These are phyloP conservation scores for Jaculus jaculus DNA, from an alignment of 2,113 vertebrate species.

Conservation along the genomic window DNA sequence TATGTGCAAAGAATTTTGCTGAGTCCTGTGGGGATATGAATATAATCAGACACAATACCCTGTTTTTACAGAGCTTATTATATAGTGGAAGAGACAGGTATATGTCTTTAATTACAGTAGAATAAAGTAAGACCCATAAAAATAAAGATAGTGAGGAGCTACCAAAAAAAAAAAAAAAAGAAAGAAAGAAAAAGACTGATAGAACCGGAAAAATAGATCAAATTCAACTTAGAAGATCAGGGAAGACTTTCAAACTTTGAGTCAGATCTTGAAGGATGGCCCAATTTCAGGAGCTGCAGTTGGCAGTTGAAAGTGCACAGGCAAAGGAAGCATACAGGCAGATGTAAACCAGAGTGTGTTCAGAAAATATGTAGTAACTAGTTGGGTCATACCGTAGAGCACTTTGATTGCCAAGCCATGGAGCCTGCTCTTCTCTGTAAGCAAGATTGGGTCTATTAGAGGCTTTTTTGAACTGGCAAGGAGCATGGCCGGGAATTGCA, in stretches of 20 bases:
- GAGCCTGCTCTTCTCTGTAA: background rate
- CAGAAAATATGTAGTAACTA: background rate
- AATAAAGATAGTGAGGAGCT: conserved; percentile 16
- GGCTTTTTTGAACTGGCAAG: too few relatives aligned
- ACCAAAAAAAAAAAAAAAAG: conserved; percentile 40
- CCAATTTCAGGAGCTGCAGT: background rate
- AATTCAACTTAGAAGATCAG: conserved; percentile 10
- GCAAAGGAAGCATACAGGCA: background rate
- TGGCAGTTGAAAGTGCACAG: background rate
- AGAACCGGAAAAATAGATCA: background rate
- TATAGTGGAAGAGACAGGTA: background rate
- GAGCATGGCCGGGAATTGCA: background rate
- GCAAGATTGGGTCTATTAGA: background rate
- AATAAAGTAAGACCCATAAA: conserved; percentile 26
- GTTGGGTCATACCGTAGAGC: background rate
- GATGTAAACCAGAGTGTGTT: background rate
- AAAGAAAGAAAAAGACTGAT: too few relatives aligned
- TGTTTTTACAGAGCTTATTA: background rate
- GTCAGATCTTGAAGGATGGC: background rate
- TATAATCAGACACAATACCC: background rate
- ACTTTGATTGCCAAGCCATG: background rate
- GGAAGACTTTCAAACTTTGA: background rate
- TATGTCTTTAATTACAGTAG: background rate
- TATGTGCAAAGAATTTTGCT: conserved; percentile 8
- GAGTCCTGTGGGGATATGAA: background rate